Base-by-base conservation (phyloP, 2,113 vertebrate species). In the Corythoichthys intestinalis region DNA sequence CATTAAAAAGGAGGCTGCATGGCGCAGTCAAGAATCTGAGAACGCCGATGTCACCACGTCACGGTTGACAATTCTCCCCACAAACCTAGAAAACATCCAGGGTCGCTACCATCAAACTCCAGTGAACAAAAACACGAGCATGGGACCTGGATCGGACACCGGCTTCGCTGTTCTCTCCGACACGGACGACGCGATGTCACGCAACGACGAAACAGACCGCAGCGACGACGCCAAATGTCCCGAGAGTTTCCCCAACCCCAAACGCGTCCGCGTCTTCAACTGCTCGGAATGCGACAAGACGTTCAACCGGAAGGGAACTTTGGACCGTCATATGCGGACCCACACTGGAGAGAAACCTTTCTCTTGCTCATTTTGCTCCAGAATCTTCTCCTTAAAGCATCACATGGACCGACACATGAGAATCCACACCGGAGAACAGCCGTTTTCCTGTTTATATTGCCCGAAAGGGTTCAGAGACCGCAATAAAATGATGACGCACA, bases 1-100 rank as follows among this genome's bases (percentile, higher is more conserved):
- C 48, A 66, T 66, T 52, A 66, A 66, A 66, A 48, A 52, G 17
- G 48, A 66, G 9, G 64, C 50, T 15, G 8, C 13, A 17, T 62
- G 59, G 59, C 20, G 53, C 53, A 28, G 2, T 34, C 53, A 56
- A 20, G 53, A 56, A 11, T 15, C 11, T 2, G 48, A 65, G 34
- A 28, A 38, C 28, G 14, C 64, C 4, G 3, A 41, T n/a, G 2
- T 20, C 48, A 10, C 47, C 28, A 4, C 2, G 2, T 65, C 34
- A 46, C 12, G 46, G 6, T 11, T 65, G 4, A 35, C 34, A 14
- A 28, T 13, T 49, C 4, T 5, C 47, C 46, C 46, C 14, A 13
- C 52, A 13, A 65, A 65, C 28, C 48, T 6, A 37, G 64, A 50
- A 37, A 28, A 38, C 3, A 7, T 38, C 7, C 34, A 37, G 15